phyloP scores from a whole-genome alignment of 2,113 vertebrate species.

The Balaenoptera acutorostrata region DNA sequence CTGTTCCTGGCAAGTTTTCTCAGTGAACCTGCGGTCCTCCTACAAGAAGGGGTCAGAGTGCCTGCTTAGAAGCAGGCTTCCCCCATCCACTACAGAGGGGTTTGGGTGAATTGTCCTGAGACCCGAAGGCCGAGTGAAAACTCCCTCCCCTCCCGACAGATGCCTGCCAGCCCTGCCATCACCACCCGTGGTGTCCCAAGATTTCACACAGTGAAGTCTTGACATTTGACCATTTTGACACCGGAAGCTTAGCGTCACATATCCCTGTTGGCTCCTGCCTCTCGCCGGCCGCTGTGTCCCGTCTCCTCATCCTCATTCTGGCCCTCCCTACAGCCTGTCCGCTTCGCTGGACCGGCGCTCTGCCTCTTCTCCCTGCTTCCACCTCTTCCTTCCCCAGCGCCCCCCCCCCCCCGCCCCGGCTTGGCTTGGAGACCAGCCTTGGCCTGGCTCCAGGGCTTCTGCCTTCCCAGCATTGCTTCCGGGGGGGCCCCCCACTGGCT shows the following conservation, averaged over 20 bases:
- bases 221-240: neutral
- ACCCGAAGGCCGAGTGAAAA: neutral
- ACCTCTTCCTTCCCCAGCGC: neutral
- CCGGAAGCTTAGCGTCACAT: fast-evolving
- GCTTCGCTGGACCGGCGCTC: neutral
- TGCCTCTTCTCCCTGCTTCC: neutral
- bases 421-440: too few species aligned
- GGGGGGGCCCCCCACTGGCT: too few species aligned
- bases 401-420: neutral
- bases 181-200: neutral
- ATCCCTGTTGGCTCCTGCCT: neutral
- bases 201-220: neutral
- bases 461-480: neutral
- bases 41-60: neutral
- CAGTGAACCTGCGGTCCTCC: neutral
- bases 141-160: neutral
- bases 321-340: neutral
- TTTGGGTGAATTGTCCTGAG: neutral
- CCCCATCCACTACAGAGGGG: neutral
- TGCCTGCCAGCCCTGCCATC: neutral
- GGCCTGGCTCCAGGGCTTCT: neutral
- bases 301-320: neutral
- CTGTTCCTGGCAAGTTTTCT: neutral
- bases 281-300: fast-evolving
- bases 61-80: neutral